Evolutionary conservation across 1,140 invertebrate genomes (phyloP).

Genomic region (Anastrepha obliqua): DNA sequence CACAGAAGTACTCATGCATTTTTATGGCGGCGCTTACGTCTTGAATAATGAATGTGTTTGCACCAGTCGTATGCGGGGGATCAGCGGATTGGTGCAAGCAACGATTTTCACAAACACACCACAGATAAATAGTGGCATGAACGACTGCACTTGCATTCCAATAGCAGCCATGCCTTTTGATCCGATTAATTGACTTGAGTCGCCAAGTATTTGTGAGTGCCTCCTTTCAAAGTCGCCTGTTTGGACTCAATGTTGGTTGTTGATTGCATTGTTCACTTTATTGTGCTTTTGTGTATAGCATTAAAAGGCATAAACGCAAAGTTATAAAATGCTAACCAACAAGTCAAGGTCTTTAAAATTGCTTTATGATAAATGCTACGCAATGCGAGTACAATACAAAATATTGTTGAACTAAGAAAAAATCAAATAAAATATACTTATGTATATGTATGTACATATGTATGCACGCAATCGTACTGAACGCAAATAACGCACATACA

Average conservation of each 20-base stretch:
- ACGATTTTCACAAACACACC: not conserved
- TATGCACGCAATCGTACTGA: not conserved
- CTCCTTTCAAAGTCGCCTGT: conserved; percentile 23
- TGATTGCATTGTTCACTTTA: conserved; percentile 26
- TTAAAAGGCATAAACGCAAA: conserved; percentile 39
- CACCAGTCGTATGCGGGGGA: not conserved
- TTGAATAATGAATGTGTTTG: conserved; percentile 35
- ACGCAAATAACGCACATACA: conserved; percentile 6
- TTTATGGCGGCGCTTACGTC: conserved; percentile 13
- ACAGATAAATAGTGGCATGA: no score
- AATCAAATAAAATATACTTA: not conserved
- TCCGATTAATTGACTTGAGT: conserved; percentile 52
- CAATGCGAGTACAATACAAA: not conserved
- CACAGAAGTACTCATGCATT: not conserved
- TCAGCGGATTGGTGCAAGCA: not conserved
- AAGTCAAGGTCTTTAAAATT: conserved; percentile 33
- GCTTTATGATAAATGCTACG: conserved; percentile 37
- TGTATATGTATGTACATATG: not conserved
- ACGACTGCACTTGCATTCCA: not conserved
- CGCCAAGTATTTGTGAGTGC: conserved; percentile 27
- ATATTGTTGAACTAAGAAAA: conserved; percentile 5
- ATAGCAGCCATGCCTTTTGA: conserved; percentile 8
- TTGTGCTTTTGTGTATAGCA: not conserved
- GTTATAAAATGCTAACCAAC: conserved; percentile 18
- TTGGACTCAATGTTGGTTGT: conserved; percentile 20